Evolutionary conservation across 2,888 invertebrate genomes (phyloP).

Genomic region (Leptinotarsa juncta): DNA sequence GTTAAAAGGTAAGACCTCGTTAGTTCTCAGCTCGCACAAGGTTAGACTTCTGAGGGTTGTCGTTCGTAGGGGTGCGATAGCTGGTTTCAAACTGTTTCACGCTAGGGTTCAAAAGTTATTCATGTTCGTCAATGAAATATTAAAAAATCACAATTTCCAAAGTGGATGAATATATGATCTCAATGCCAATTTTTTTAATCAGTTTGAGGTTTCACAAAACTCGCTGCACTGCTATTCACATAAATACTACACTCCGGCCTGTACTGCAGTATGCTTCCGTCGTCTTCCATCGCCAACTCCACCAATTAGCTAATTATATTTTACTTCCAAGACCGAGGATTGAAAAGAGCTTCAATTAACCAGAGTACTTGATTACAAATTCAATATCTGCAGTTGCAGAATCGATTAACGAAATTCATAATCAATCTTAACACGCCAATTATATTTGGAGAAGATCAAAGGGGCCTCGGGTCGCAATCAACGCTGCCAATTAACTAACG

Average conservation of each 20-base stretch:
- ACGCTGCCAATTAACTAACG: conserved; percentile 65
- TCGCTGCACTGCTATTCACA: neutral
- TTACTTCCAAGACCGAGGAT: conserved; percentile 46
- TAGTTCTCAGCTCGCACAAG: too few species aligned
- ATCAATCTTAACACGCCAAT: conserved; percentile 66
- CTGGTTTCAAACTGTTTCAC: too few species aligned
- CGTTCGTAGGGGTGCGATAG: too few species aligned
- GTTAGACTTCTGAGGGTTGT: too few species aligned
- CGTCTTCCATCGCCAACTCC: conserved; percentile 35
- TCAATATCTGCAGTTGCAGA: conserved; percentile 57
- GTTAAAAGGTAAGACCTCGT: too few species aligned
- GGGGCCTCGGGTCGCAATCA: conserved; percentile 63
- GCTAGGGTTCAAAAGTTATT: too few species aligned
- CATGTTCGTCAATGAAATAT: too few species aligned
- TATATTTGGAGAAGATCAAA: conserved; percentile 64
- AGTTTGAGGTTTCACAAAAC: neutral
- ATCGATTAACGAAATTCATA: conserved; percentile 65
- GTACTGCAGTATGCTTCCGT: conserved; percentile 15
- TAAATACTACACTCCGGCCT: conserved; percentile 31
- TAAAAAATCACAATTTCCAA: too few species aligned
- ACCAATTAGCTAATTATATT: conserved; percentile 52
- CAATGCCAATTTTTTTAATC: neutral
- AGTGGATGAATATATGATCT: too few species aligned
- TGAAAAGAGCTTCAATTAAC: conserved; percentile 52
- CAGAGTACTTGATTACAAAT: conserved; percentile 57